Evolutionary conservation across 1,140 invertebrate species (phyloP).

Genomic region (Lepidurus arcticus): DNA sequence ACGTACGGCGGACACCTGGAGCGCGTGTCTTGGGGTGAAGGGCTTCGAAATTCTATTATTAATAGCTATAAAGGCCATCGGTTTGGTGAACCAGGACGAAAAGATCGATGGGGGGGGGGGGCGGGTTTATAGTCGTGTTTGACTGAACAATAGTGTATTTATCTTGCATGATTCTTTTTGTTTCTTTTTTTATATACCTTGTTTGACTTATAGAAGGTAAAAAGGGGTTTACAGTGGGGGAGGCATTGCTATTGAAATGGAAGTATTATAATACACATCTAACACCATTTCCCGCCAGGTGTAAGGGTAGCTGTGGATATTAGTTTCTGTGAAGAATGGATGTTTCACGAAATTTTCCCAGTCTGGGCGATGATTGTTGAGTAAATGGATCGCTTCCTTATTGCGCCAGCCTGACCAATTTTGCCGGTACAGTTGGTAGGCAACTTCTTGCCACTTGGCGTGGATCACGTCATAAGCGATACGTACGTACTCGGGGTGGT

Average conservation of each 20-base stretch:
- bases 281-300: not conserved
- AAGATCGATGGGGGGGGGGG: too few relatives aligned
- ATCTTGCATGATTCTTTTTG: too few relatives aligned
- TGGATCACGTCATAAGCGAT: conserved; percentile 4
- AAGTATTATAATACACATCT: conserved; percentile 5
- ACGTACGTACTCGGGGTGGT: conserved; percentile 33
- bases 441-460: conserved; percentile 5
- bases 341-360: not conserved
- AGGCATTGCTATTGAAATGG: not conserved
- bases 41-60: not conserved
- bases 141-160: too few relatives aligned
- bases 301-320: not conserved
- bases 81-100: too few relatives aligned
- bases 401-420: conserved; percentile 19
- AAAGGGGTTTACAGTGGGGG: not conserved
- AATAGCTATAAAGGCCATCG: not conserved
- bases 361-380: not conserved
- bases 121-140: too few relatives aligned
- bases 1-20: not conserved
- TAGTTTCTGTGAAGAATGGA: not conserved
- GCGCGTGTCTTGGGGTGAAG: not conserved
- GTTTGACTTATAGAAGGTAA: not conserved
- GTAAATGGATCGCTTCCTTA: not conserved
- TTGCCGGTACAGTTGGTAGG: not conserved
- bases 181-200: too few relatives aligned